phyloP scores from a whole-genome alignment of 2,888 invertebrate genomes.

The Drosophila recens region DNA sequence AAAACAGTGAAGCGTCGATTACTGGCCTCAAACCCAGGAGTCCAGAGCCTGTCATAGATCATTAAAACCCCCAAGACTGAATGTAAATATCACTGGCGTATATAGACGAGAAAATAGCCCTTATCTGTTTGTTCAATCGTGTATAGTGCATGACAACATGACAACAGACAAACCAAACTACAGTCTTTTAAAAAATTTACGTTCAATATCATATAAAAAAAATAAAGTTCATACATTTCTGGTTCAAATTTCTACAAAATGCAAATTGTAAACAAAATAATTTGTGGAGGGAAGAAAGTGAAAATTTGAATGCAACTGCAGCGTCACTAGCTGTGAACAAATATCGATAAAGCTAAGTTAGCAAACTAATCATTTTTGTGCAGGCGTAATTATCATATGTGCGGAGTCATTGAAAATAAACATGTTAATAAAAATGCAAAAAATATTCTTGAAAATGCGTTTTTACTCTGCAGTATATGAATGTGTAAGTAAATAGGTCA shows the following conservation, averaged over 20 bases:
- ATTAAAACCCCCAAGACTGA: conserved; percentile 48
- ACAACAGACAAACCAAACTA: conserved; percentile 24
- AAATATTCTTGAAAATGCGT: not conserved
- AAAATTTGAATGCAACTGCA: not conserved
- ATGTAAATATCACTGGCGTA: conserved; percentile 32
- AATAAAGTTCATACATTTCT: conserved; percentile 45
- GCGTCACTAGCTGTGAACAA: not conserved
- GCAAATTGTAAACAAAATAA: not conserved
- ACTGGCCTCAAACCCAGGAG: conserved; percentile 20
- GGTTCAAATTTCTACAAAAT: conserved; percentile 45
- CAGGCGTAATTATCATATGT: not conserved
- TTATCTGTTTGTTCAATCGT: conserved; percentile 45
- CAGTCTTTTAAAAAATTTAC: conserved; percentile 34
- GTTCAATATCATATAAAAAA: conserved; percentile 36
- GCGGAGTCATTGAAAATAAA: not conserved
- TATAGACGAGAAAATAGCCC: conserved; percentile 24
- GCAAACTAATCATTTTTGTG: not conserved
- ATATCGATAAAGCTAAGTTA: not conserved
- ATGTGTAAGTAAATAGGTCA: not conserved
- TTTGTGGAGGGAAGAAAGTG: not conserved
- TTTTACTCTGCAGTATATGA: not conserved
- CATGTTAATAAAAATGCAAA: not conserved
- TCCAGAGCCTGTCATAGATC: conserved; percentile 23
- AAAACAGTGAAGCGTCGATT: conserved; percentile 26
- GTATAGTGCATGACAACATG: conserved; percentile 31